A percentile compares a stretch with the other conserved stretches of the same genome.
Evolutionary conservation across 2,888 invertebrate species (phyloP).

Genomic region (Deroplatys truncata): DNA sequence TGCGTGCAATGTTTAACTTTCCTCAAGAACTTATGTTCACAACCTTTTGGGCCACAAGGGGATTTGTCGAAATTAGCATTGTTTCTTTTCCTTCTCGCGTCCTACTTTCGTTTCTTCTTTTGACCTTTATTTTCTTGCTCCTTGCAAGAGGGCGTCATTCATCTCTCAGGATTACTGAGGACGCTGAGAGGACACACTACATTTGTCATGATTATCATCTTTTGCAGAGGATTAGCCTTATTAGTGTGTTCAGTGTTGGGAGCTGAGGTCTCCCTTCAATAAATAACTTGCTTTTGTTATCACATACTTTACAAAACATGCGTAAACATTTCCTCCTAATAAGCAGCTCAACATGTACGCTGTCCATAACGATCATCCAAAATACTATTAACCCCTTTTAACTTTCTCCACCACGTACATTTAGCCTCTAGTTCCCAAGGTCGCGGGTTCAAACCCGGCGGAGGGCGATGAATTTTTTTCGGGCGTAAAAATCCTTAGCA

Average conservation of each 20-base stretch:
- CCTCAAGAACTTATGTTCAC: neutral
- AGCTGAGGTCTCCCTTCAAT: too few species aligned
- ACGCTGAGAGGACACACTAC: neutral
- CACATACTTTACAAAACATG: too few species aligned
- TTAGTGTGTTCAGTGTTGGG: neutral
- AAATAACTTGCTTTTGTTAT: too few species aligned
- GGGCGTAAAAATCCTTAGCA: too few species aligned
- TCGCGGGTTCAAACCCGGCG: too few species aligned
- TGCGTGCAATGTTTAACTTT: neutral
- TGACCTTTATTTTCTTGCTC: neutral
- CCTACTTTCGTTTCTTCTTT: neutral
- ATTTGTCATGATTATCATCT: neutral
- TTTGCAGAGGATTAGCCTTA: neutral
- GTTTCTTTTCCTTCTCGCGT: neutral
- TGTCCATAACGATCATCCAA: too few species aligned
- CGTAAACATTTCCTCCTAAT: too few species aligned
- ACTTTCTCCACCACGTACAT: too few species aligned
- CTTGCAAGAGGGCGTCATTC: neutral
- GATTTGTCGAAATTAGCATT: neutral
- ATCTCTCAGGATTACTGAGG: neutral
- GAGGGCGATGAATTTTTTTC: too few species aligned
- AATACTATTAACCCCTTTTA: too few species aligned
- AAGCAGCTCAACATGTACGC: too few species aligned
- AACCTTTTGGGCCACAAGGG: neutral
- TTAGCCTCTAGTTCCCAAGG: too few species aligned